phyloP scores from a whole-genome alignment of 2,113 vertebrate genomes.

The Sorex fumeus region DNA sequence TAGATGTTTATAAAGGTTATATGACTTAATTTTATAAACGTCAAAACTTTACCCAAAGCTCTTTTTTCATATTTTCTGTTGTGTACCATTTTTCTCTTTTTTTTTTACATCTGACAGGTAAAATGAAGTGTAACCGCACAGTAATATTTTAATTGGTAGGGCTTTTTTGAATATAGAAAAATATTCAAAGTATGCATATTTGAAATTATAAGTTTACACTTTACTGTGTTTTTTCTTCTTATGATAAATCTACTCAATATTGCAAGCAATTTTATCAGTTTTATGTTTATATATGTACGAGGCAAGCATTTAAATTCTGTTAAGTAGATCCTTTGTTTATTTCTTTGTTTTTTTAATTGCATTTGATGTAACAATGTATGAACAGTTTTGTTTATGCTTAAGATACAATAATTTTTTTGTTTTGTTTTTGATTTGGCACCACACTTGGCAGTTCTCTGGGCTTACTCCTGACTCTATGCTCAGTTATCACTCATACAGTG shows the following conservation, averaged over 20 bases:
- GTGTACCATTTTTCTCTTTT: background rate
- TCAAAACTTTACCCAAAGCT: background rate
- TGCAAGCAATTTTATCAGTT: conserved; percentile 10
- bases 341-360: no score
- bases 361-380: no score
- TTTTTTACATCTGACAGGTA: background rate
- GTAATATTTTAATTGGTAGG: background rate
- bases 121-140: background rate
- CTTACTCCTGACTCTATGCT: no score
- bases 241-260: conserved; percentile 9
- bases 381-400: no score
- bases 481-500: no score
- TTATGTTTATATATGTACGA: background rate
- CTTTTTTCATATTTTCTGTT: background rate
- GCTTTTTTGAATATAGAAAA: conserved; percentile 22
- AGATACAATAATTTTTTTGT: no score
- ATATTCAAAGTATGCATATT: conserved; percentile 25
- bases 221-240: conserved; percentile 40
- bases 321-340: background rate
- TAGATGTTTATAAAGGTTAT: background rate
- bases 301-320: background rate
- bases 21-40: background rate
- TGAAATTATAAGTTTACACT: conserved; percentile 23
- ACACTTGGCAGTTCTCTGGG: no score
- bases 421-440: no score